Evolutionary conservation across 2,797 vertebrate species (phyloP).

Genomic region (Sebastes baramenuke): DNA sequence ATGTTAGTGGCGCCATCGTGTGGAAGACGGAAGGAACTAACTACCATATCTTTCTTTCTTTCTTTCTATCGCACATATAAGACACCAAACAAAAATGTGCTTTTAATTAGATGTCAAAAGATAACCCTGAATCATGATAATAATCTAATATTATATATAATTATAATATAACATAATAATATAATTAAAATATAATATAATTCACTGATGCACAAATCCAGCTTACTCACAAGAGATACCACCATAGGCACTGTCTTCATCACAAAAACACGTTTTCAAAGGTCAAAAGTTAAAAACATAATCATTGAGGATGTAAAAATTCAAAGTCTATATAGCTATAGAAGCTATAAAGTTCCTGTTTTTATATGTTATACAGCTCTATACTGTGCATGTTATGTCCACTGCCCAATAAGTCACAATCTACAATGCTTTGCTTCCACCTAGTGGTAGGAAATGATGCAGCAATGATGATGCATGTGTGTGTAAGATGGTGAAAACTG

Average conservation of each 20-base stretch:
- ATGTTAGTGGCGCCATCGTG: slow-evolving; percentile 55
- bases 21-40: background rate
- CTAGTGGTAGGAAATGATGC: slow-evolving; percentile 55
- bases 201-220: background rate
- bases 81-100: background rate
- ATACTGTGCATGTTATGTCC: background rate
- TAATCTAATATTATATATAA: background rate
- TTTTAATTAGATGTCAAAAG: background rate
- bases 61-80: background rate
- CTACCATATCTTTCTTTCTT: background rate
- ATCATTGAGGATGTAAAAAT: background rate
- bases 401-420: background rate
- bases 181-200: no score
- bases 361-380: background rate
- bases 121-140: background rate
- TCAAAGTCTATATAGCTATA: background rate
- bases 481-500: background rate
- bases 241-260: background rate
- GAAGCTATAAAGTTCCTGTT: background rate
- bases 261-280: background rate
- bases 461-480: background rate
- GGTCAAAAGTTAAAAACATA: background rate
- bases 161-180: no score
- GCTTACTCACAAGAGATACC: background rate
- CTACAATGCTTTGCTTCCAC: slow-evolving; percentile 49